Base-by-base conservation (phyloP, 2,797 vertebrate genomes). In the Anabacerthia variegaticeps region DNA sequence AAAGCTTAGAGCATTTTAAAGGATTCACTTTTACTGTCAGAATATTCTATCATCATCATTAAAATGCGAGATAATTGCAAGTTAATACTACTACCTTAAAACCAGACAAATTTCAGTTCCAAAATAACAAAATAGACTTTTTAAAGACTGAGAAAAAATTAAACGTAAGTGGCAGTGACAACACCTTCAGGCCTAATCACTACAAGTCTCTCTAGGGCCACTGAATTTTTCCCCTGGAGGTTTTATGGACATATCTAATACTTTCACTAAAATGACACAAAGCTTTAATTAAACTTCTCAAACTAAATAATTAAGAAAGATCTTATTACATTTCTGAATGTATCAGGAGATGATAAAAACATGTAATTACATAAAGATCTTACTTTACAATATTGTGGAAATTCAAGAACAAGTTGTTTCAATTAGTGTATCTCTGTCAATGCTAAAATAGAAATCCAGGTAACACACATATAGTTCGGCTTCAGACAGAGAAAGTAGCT, bases 401-500 rank as follows among this genome's bases (percentile, higher is more conserved):
- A 81, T 39, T 39, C 26, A 74, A 75, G 49, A 83, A 76, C 21
- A 65, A 59, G 19, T 19, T 65, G 5, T 68, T 92, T 84, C 43
- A 54, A 67, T 62, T 51, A 59, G 10, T 22, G 9, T 21, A 54
- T 17, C 12, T 62, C 26, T 52, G 39, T 43, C 49, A 83, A n/a
- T 8, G 30, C 20, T 30, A 67, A 84, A 93, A n/a, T 2, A 66
- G 44, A 90, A 65, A 36, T 58, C 58, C 76, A 26, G 7, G 2
- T 37, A 85, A 73, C 4, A 16, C 36, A 75, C 27, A 65, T 69
- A 73, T 9, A 79, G 39, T 68, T 81, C 46, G 83, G n/a, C 21
- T 63, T 93, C 44, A 91, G n/a, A 3, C 39, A 94, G 51, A 77
- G 20, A 68, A 89, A 85, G n/a, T 1, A 88, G 28, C 28, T 89